phyloP scores from a whole-genome alignment of 2,888 invertebrate species.

The Latrodectus elegans region DNA sequence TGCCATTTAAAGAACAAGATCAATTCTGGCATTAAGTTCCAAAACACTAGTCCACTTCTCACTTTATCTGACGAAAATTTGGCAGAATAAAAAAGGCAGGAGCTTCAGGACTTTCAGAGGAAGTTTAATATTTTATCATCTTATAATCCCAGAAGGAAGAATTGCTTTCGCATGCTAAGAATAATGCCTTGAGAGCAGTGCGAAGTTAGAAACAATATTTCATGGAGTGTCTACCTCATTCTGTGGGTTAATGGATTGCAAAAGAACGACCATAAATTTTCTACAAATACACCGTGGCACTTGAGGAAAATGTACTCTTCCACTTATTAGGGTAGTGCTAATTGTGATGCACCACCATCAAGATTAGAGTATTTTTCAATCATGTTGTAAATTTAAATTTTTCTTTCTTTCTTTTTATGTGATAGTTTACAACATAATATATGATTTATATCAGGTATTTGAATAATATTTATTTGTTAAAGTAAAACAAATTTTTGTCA shows the following conservation, averaged over 20 bases:
- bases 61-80: neutral
- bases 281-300: neutral
- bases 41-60: neutral
- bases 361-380: too few relatives aligned
- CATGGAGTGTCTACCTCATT: slow-evolving; percentile 23
- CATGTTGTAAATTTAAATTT: too few relatives aligned
- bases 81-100: neutral
- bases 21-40: too few relatives aligned
- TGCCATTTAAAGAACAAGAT: too few relatives aligned
- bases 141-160: slow-evolving; percentile 5
- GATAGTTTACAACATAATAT: too few relatives aligned
- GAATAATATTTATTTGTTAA: too few relatives aligned
- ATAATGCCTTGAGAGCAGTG: slow-evolving; percentile 2
- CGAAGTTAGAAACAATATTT: slow-evolving; percentile 25
- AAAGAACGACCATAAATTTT: slow-evolving; percentile 24
- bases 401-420: too few relatives aligned
- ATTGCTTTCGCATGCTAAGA: slow-evolving; percentile 33
- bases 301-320: too few relatives aligned
- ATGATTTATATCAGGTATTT: too few relatives aligned
- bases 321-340: too few relatives aligned
- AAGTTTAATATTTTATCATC: slow-evolving; percentile 29
- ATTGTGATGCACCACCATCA: too few relatives aligned
- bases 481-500: too few relatives aligned
- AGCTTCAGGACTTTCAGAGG: neutral
- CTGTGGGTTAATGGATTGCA: slow-evolving; percentile 39